Evolutionary conservation across 2,113 vertebrate species (phyloP).

Genomic region (Triplophysa rosa): DNA sequence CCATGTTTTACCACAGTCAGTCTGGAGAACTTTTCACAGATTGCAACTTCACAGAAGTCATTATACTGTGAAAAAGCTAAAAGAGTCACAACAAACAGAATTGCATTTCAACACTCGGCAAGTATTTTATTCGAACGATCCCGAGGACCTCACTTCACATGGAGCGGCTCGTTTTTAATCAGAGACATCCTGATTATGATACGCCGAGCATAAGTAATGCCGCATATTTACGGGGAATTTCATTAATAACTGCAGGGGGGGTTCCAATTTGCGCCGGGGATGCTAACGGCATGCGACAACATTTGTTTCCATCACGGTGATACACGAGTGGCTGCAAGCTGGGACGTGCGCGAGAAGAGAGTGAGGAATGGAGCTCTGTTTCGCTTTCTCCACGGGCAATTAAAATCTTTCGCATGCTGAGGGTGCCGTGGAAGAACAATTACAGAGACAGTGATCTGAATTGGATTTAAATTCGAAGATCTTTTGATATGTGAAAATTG

Average conservation of each 20-base stretch:
- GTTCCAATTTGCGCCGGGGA: conserved; percentile 52
- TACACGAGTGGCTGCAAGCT: conserved; percentile 32
- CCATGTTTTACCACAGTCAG: conserved; percentile 16
- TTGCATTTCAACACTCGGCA: conserved; percentile 56
- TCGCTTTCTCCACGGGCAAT: conserved; percentile 38
- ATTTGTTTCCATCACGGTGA: conserved; percentile 39
- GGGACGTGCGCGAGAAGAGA: conserved; percentile 11
- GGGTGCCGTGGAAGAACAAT: conserved; percentile 30
- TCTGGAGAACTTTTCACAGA: conserved; percentile 12
- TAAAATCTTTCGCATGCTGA: conserved; percentile 38
- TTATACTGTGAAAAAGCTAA: conserved; percentile 43
- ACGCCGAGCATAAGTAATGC: conserved; percentile 59
- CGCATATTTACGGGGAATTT: conserved; percentile 58
- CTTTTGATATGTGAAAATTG: conserved; percentile 29
- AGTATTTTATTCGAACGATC: conserved; percentile 56
- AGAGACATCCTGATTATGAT: conserved; percentile 67
- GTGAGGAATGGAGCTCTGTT: conserved; percentile 35
- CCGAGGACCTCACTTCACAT: conserved; percentile 59
- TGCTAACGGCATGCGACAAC: conserved; percentile 51
- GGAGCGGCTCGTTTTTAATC: conserved; percentile 63
- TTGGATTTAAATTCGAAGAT: conserved; percentile 26
- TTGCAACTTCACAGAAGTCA: conserved; percentile 41
- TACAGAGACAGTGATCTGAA: conserved; percentile 38
- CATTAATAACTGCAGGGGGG: conserved; percentile 58
- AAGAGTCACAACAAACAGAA: conserved; percentile 56